Evolutionary conservation across 2,113 vertebrate species (phyloP).

Genomic region (Sarotherodon lohbergeri): DNA sequence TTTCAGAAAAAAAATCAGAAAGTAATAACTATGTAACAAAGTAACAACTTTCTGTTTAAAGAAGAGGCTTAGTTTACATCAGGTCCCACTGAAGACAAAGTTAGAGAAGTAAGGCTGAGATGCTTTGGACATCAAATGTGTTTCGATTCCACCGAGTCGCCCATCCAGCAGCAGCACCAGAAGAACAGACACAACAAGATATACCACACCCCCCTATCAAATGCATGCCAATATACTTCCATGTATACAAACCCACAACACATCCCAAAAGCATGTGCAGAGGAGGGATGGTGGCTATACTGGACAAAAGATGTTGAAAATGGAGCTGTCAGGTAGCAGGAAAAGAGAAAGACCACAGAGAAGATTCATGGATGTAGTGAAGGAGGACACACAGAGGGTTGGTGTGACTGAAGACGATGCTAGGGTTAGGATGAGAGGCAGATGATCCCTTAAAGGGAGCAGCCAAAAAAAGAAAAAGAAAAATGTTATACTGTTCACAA

Average conservation of each 20-base stretch:
- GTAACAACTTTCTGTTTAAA: rapidly evolving
- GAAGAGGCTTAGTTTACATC: not conserved
- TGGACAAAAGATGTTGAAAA: not conserved
- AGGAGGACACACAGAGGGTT: not conserved
- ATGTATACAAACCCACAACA: not conserved
- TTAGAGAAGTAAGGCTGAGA: not conserved
- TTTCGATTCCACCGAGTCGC: not conserved
- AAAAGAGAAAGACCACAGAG: not conserved
- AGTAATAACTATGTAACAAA: not conserved
- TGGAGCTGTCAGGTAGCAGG: not conserved
- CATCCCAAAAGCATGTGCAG: not conserved
- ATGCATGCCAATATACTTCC: not conserved
- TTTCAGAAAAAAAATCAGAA: not conserved
- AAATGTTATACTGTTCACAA: not conserved
- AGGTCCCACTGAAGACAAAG: not conserved
- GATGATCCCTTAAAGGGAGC: not conserved
- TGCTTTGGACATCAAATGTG: not conserved
- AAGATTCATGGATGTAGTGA: not conserved
- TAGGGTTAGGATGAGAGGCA: not conserved
- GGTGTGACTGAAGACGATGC: not conserved
- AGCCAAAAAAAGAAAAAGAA: not conserved
- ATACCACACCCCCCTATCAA: not conserved
- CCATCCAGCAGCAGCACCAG: not conserved
- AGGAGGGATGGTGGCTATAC: not conserved
- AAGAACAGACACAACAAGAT: not conserved